Percentiles rank a stretch among this genome's conserved stretches.
These are phyloP conservation scores for Chymomyza procnemis DNA, from an alignment of 2,888 invertebrate genomes.

Conservation along the genomic window DNA sequence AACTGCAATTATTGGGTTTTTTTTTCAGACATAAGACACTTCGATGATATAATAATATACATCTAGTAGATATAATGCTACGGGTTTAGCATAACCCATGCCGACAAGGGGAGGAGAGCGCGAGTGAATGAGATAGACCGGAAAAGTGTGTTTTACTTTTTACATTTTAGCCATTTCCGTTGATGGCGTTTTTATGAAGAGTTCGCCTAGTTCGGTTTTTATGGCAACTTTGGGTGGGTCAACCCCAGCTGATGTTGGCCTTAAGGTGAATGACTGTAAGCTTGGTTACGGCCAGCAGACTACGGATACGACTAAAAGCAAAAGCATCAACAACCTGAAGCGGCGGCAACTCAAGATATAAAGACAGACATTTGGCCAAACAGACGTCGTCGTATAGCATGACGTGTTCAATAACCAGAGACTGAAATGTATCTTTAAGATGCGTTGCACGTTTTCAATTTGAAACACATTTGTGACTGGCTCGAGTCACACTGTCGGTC, in stretches of 20 bases:
- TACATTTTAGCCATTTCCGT: neutral
- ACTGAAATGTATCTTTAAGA: constrained; percentile 40
- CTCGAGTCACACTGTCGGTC: constrained; percentile 8
- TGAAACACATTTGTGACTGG: constrained; percentile 32
- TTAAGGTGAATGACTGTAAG: constrained; percentile 8
- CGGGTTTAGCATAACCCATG: neutral
- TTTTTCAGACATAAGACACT: neutral
- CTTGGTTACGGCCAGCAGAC: neutral
- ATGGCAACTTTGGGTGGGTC: neutral
- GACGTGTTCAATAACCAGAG: constrained; percentile 23
- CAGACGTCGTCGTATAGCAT: neutral
- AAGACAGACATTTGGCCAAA: neutral
- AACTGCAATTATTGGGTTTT: constrained; percentile 18
- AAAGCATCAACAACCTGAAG: neutral
- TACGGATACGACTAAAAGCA: neutral
- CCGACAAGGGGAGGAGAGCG: neutral
- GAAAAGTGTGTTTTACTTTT: neutral
- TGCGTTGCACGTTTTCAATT: constrained; percentile 63
- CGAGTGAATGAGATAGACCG: no score
- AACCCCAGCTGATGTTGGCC: neutral
- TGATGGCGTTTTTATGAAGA: neutral
- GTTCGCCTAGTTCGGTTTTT: neutral
- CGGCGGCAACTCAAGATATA: neutral
- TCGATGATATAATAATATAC: neutral
- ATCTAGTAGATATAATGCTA: neutral